Base-by-base conservation (phyloP, 2,113 vertebrate species). In the Brienomyrus brachyistius region DNA sequence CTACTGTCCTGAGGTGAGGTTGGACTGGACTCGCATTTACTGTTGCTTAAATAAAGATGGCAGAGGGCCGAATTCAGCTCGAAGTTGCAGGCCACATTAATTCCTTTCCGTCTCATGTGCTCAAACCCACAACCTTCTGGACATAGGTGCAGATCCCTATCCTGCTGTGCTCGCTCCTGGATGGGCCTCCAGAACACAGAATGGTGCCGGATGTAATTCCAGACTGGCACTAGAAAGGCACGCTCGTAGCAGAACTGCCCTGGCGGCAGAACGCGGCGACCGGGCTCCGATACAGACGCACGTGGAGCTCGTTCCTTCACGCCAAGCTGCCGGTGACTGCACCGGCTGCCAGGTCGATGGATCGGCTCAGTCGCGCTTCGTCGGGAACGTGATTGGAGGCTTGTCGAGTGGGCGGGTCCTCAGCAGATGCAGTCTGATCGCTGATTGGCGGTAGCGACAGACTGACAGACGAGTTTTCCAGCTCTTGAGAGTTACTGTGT, bases 111-210 rank as follows among this genome's bases (percentile, higher is more conserved):
- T 90, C 91, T 23, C 45, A 45, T 88, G 52, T 80, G 91, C 83
- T 94, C 93, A 95, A 70, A 70, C n/a, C 62, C n/a, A 13, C n/a
- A 70, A 70, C 62, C 62, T 31, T 70, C 62, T 27, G 62, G 62
- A 9, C 56, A n/a, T 3, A n/a, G 23, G 56, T 2, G 8, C 56
- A 62, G 56, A 70, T 70, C 62, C 62, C 3, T 31, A 70, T 31
- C 62, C n/a, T 31, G 62, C 62, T 31, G n/a, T 31, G n/a, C 13
- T 70, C 27, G 9, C 62, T 31, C n/a, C 62, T 23, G n/a, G 62
- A 31, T 31, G 3, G 10, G 62, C n/a, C 3, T 70, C n/a, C 62
- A 70, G 62, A 31, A 31, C 62, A 5, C 62, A 70, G 62, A 70
- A 70, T 27, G 62, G 62, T 70, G 62, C 62, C 1, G 62, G n/a